Percentiles rank a stretch among this genome's conserved stretches.
Conservation (phyloP, 2,797 vertebrate genomes). For the Brachymystax lenok region DNA sequence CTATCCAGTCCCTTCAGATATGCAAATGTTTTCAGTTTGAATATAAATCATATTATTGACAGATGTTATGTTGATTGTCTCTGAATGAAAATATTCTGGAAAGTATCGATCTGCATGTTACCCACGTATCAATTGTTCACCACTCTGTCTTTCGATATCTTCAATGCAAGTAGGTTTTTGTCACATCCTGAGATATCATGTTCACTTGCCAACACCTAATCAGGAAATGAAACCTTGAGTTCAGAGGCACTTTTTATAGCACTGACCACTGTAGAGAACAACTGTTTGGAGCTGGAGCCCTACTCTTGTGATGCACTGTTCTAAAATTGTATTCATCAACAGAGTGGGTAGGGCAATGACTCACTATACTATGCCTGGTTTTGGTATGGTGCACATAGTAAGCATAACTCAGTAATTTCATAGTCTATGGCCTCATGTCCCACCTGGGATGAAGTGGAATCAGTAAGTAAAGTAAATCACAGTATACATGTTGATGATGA, state of each 20-base stretch:
- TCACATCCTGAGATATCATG: conserved; percentile 3
- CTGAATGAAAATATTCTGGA: too few species aligned
- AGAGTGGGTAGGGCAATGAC: background rate
- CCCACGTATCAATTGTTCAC: background rate
- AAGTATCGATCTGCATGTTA: too few species aligned
- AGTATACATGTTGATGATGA: background rate
- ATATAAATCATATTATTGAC: too few species aligned
- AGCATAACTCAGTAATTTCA: background rate
- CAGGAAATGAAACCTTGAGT: background rate
- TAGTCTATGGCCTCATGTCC: background rate
- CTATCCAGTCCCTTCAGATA: too few species aligned
- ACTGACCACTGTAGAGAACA: too few species aligned
- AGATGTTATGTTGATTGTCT: too few species aligned
- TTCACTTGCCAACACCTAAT: background rate
- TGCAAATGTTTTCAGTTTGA: too few species aligned
- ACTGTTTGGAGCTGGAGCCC: background rate
- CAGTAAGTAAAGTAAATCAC: background rate
- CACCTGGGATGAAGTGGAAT: background rate
- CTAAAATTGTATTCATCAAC: background rate
- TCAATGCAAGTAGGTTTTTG: background rate
- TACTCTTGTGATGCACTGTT: background rate
- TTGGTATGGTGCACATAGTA: background rate
- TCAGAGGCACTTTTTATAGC: background rate
- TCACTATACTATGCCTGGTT: background rate
- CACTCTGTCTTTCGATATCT: background rate